Conservation (phyloP, 2,888 invertebrate species). For the Pseudeuparius sepicola region DNA sequence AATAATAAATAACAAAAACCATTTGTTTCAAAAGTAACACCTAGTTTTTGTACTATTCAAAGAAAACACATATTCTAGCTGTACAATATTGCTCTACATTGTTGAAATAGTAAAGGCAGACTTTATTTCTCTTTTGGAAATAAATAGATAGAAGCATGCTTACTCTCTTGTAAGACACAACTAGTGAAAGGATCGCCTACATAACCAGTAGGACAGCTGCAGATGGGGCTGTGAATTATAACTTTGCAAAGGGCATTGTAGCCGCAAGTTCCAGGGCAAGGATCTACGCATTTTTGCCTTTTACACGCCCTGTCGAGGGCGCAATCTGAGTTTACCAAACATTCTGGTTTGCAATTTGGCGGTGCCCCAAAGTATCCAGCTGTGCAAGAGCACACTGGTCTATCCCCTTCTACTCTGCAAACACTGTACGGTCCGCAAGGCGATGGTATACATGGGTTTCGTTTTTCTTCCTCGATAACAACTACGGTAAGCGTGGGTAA, state of each 20-base stretch:
- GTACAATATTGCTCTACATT: no score
- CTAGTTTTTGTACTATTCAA: no score
- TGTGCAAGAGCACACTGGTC: constrained; percentile 69
- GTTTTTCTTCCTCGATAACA: constrained; percentile 38
- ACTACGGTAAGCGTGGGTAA: no score
- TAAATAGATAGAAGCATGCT: no score
- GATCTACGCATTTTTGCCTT: constrained; percentile 67
- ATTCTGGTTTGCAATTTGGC: constrained; percentile 67
- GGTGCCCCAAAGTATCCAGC: constrained; percentile 64
- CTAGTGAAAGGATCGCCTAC: constrained; percentile 69
- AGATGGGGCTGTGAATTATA: constrained; percentile 70
- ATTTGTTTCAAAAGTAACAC: no score
- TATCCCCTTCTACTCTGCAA: constrained; percentile 59
- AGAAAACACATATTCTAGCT: no score
- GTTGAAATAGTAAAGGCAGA: no score
- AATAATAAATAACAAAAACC: no score
- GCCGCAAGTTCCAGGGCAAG: constrained; percentile 69
- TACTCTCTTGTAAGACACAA: no score
- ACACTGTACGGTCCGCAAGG: constrained; percentile 72
- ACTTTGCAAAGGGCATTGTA: constrained; percentile 68
- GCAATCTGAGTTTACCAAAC: constrained; percentile 70
- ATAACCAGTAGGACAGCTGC: constrained; percentile 59
- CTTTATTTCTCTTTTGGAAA: no score
- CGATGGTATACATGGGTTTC: constrained; percentile 63
- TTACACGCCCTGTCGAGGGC: constrained; percentile 64